Base-by-base conservation (phyloP, 2,113 vertebrate genomes). In the Epinephelus lanceolatus region DNA sequence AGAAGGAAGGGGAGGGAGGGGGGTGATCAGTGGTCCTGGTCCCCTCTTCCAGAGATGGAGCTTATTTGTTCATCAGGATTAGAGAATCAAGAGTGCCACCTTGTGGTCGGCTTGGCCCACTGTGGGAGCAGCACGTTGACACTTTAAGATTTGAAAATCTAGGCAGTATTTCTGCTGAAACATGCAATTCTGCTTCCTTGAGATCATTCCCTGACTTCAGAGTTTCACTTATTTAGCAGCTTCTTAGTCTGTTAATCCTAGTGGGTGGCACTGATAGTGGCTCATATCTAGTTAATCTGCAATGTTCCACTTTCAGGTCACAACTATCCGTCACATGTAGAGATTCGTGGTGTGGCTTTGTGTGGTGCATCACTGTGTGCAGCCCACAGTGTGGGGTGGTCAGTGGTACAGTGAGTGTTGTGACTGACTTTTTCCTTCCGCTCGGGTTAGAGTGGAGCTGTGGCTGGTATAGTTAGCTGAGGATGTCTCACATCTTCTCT, bases 71-170 rank as follows among this genome's bases (percentile, higher is more conserved):
- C 15, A 19, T 11, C 70, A 9, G 61, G 59, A 83, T 87, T 57
- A 80, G 70, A 90, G 84, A 86, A 88, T 71, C 88, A 95, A 95
- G 68, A 94, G 90, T 91, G 93, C 94, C 88, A 85, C 89, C 80
- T 84, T 89, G 93, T 86, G 94, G 92, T 45, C 3, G 0, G 1
- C 18, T 40, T 0, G 0, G 27, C 14, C 17, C 15, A 59, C 68
- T 45, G 69, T 47, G 70, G 47, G 13, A 45, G 68, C 66, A 40
- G 40, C 65, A 33, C 30, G 0, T 37, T 14, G 1, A 8, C 42
- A 19, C 23, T 40, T 17, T 61, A 4, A 78, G 5, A 72, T 60
- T 21, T 78, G 30, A 76, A 76, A 71, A 76, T 49, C n/a, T 21
- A 57, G 72, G 15, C 52, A 67, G 27, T 45, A 25, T 69, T 59